Conservation (phyloP, 2,113 vertebrate species). For the Meleagris gallopavo region DNA sequence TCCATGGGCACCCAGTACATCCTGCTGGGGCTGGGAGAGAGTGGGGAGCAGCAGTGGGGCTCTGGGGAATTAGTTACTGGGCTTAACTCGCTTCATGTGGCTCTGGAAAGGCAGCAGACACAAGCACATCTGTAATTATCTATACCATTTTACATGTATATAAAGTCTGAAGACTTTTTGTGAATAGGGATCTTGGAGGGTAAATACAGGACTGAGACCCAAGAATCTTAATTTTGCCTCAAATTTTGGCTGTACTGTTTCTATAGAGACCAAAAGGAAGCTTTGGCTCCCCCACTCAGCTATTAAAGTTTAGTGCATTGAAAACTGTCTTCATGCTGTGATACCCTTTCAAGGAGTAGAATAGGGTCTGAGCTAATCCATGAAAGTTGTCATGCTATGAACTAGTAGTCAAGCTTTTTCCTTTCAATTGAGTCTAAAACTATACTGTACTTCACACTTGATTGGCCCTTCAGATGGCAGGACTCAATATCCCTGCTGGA, state of each 20-base stretch:
- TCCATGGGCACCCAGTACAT: neutral
- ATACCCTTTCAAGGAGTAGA: constrained; percentile 93
- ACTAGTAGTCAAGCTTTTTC: constrained; percentile 95
- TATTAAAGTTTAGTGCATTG: constrained; percentile 96
- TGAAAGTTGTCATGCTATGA: constrained; percentile 98
- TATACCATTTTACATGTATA: neutral
- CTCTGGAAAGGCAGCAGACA: neutral
- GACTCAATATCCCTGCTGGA: constrained; percentile 95
- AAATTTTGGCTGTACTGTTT: constrained; percentile 94
- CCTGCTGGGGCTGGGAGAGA: constrained; percentile 16
- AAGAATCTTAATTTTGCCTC: constrained; percentile 94
- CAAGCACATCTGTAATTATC: neutral
- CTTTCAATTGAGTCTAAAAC: constrained; percentile 95
- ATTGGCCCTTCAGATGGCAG: constrained; percentile 94
- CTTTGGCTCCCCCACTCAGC: constrained; percentile 92
- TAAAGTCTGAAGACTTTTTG: constrained; percentile 63
- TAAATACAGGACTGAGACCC: constrained; percentile 82
- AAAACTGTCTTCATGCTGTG: constrained; percentile 98
- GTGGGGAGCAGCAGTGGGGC: neutral
- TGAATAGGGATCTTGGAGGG: constrained; percentile 67
- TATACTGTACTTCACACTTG: constrained; percentile 96
- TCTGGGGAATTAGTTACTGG: constrained; percentile 65
- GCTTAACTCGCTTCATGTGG: constrained; percentile 55
- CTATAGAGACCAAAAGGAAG: constrained; percentile 94
- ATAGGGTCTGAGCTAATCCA: constrained; percentile 99